Evolutionary conservation across 2,113 vertebrate species (phyloP).

Genomic region (Arvicanthis niloticus): DNA sequence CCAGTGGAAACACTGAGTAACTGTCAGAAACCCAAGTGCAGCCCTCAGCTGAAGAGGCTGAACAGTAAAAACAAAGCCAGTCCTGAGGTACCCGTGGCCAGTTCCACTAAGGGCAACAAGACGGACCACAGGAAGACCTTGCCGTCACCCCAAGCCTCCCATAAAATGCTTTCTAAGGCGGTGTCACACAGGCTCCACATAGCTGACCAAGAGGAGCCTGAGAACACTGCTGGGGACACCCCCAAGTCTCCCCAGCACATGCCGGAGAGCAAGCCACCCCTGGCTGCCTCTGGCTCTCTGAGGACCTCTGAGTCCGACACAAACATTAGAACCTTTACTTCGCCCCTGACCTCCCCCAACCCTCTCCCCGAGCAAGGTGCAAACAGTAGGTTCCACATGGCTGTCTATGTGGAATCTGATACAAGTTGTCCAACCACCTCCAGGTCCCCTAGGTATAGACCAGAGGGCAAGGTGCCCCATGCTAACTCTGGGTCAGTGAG

Average conservation of each 20-base stretch:
- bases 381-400: slow-evolving; percentile 67
- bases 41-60: slow-evolving; percentile 89
- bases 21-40: slow-evolving; percentile 83
- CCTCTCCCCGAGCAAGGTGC: slow-evolving; percentile 81
- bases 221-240: slow-evolving; percentile 44
- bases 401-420: slow-evolving; percentile 79
- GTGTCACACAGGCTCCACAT: slow-evolving; percentile 53
- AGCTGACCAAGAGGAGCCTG: slow-evolving; percentile 79
- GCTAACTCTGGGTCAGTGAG: slow-evolving; percentile 49
- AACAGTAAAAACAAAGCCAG: slow-evolving; percentile 84
- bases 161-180: slow-evolving; percentile 84
- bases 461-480: slow-evolving; percentile 65
- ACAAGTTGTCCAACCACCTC: slow-evolving; percentile 67
- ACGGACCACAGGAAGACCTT: slow-evolving; percentile 83
- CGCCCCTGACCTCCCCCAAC: slow-evolving; percentile 84
- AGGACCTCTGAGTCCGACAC: slow-evolving; percentile 55
- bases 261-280: slow-evolving; percentile 65
- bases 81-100: slow-evolving; percentile 76
- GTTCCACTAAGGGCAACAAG: slow-evolving; percentile 75
- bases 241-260: slow-evolving; percentile 30
- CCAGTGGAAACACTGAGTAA: slow-evolving; percentile 84
- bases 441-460: slow-evolving; percentile 4
- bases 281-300: slow-evolving; percentile 48
- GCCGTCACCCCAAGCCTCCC: slow-evolving; percentile 84
- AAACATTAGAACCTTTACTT: slow-evolving; percentile 64